Evolutionary conservation across 2,113 vertebrate species (phyloP).

Genomic region (Apteryx owenii): DNA sequence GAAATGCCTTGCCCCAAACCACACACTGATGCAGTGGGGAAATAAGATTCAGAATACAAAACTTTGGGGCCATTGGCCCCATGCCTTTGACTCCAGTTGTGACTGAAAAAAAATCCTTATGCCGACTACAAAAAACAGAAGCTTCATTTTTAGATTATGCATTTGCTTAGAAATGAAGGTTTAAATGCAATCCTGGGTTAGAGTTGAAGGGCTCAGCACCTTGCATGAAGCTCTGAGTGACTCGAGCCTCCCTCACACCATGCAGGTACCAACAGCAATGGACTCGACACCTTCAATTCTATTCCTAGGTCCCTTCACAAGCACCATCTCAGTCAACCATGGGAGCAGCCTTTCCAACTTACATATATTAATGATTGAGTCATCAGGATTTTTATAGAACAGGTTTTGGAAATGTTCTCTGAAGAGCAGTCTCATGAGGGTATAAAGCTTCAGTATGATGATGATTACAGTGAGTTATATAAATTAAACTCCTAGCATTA

Average conservation of each 20-base stretch:
- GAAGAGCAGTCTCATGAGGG: conserved; percentile 16
- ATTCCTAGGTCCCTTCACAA: neutral
- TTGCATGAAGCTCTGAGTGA: neutral
- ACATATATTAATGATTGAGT: neutral
- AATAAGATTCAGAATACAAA: neutral
- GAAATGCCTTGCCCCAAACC: neutral
- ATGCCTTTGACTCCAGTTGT: neutral
- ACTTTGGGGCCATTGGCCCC: neutral
- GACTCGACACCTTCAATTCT: neutral
- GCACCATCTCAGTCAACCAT: neutral
- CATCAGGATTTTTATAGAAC: conserved; percentile 32
- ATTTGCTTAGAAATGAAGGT: neutral
- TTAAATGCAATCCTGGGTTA: neutral
- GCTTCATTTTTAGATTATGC: neutral
- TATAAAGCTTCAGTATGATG: neutral
- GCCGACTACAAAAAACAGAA: neutral
- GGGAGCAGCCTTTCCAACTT: neutral
- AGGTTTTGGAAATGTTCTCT: neutral
- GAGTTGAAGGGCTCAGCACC: neutral
- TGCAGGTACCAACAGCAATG: rapidly evolving
- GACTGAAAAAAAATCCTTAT: neutral
- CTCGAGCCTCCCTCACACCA: rapidly evolving
- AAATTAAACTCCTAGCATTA: neutral
- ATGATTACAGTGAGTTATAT: neutral
- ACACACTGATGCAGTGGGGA: neutral